Base-by-base conservation (phyloP, 2,888 invertebrate species). In the Leucophenga maculata region DNA sequence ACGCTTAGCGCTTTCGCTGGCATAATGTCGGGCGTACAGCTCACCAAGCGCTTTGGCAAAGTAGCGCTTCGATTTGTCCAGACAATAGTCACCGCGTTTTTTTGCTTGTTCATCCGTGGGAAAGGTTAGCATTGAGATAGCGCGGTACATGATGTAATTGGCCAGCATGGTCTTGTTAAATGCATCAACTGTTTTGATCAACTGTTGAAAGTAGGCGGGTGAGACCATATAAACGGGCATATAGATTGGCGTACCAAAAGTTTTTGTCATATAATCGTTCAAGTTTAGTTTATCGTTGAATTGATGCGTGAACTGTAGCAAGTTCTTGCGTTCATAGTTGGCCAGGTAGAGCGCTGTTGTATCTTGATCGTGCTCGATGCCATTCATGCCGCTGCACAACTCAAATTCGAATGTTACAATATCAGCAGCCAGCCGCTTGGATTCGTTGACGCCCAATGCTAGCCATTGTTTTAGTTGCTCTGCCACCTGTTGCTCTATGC, bases 101-200 rank as follows among this genome's bases (percentile, higher is more conserved):
- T 3, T 39, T 3, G 8, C 8, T 0, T 68, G 54, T 0, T 75
- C 77, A 0, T 78, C 79, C 8, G 75, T 52, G 0, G 73, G 71
- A 22, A 87, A 75, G 6, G 77, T 76, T 0, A 82, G 69, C 1
- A 54, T 22, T 14, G 82, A 73, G 1, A 86, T 44, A 0, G 86
- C 86, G 9, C 86, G 78, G 57, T 86, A 87, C 87, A 87, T 87
- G 0, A 87, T 79, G 22, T 87, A 87, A 70, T 87, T 88, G 11
- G 88, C 87, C 8, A 87, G 71, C 6, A 77, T 75, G 4, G 77
- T 82, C 14, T 73, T 73, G 32, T 86, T 79, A 26, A 79, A 78
- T 1, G 75, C 70, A 3, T 70, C 69, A 20, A 85, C 64, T 1
- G 79, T 77, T 18, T 80, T 83, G 22, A 84, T 73, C 9, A 87